Percentiles rank a stretch among this genome's conserved stretches.
These are phyloP conservation scores for Eutolmus rufibarbis DNA, from an alignment of 2,888 invertebrate species.

Conservation along the genomic window DNA sequence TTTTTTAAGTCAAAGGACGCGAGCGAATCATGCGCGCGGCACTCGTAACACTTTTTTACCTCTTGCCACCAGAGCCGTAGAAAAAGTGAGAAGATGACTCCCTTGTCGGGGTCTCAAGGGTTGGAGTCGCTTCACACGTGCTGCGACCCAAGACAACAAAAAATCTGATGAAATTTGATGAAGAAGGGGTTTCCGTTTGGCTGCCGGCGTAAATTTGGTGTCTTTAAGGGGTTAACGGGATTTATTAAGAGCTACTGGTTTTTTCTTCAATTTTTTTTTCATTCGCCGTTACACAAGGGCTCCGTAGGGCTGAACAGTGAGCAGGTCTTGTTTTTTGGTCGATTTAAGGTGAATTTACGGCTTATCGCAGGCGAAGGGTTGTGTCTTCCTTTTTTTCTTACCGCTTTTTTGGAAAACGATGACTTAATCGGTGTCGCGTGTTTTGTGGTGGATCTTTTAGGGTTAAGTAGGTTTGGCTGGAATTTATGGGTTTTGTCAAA, in stretches of 20 bases:
- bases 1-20: constrained; percentile 8
- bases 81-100: neutral
- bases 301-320: neutral
- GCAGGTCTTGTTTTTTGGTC: constrained; percentile 3
- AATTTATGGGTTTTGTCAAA: neutral
- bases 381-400: constrained; percentile 6
- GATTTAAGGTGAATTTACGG: constrained; percentile 32
- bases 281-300: neutral
- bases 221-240: constrained; percentile 33
- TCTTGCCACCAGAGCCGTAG: neutral
- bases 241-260: constrained; percentile 30
- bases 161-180: constrained; percentile 19
- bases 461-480: neutral
- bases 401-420: constrained; percentile 19
- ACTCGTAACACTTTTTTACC: constrained; percentile 31
- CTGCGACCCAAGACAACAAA: neutral
- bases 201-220: neutral
- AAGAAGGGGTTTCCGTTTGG: constrained; percentile 19
- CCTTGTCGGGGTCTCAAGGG: constrained; percentile 1
- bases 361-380: constrained; percentile 21
- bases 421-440: constrained; percentile 37
- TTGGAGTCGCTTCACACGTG: constrained; percentile 37
- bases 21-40: constrained; percentile 32
- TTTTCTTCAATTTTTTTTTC: constrained; percentile 1
- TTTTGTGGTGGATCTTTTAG: constrained; percentile 2